A percentile compares a stretch with the other conserved stretches of the same genome.
Conservation (phyloP, 2,888 invertebrate genomes). For the Yponomeuta plumbellus region DNA sequence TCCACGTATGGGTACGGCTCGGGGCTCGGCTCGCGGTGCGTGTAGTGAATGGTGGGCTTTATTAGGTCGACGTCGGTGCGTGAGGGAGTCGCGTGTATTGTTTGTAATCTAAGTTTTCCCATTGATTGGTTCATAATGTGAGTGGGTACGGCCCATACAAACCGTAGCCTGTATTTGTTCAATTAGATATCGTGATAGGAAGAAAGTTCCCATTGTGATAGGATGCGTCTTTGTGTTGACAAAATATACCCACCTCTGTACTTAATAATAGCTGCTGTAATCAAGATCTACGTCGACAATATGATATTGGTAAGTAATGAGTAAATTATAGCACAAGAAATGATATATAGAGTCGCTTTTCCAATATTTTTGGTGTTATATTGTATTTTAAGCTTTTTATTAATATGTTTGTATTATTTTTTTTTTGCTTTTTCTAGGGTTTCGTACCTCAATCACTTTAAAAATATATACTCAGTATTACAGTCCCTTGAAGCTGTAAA, state of each 20-base stretch:
- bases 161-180: neutral
- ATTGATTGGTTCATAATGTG: conserved; percentile 1
- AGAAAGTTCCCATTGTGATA: neutral
- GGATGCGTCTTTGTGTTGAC: neutral
- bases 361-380: too few species aligned
- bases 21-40: too few species aligned
- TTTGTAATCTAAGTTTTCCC: conserved; percentile 10
- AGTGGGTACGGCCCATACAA: neutral
- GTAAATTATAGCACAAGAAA: too few species aligned
- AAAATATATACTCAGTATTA: too few species aligned
- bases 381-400: too few species aligned
- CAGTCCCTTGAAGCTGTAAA: too few species aligned
- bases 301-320: neutral
- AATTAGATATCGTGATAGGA: neutral
- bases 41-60: too few species aligned
- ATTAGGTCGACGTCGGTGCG: neutral
- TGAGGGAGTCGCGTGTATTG: neutral
- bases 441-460: too few species aligned
- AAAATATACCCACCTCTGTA: neutral
- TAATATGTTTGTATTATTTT: too few species aligned
- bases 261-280: neutral
- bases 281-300: neutral
- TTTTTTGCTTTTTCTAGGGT: too few species aligned
- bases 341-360: too few species aligned
- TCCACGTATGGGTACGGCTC: too few species aligned